Conservation (phyloP, 2,113 vertebrate genomes). For the Pycnonotus jocosus region DNA sequence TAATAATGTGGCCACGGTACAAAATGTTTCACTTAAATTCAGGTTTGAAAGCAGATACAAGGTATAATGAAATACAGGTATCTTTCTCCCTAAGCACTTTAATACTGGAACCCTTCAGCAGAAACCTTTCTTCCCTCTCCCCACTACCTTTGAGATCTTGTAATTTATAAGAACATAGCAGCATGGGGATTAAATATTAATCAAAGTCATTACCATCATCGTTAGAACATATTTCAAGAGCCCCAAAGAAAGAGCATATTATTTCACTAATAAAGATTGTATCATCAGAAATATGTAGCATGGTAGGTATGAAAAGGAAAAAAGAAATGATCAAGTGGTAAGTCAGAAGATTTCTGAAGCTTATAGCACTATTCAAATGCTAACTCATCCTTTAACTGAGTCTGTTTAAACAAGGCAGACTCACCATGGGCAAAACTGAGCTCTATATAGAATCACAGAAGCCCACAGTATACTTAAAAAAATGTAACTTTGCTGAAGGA, state of each 20-base stretch:
- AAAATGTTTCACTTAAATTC: background rate
- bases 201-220: constrained; percentile 45
- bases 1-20: background rate
- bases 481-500: background rate
- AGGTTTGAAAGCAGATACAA: background rate
- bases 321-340: background rate
- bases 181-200: constrained; percentile 58
- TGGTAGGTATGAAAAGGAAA: background rate
- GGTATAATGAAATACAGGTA: background rate
- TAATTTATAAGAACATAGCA: constrained; percentile 30
- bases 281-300: background rate
- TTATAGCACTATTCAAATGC: background rate
- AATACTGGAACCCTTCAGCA: background rate
- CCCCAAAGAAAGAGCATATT: constrained; percentile 27
- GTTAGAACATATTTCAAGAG: constrained; percentile 39
- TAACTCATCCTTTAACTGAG: background rate
- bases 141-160: constrained; percentile 10
- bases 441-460: background rate
- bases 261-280: constrained; percentile 40
- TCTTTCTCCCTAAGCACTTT: background rate
- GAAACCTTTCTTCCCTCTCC: background rate
- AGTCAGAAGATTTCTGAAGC: background rate
- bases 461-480: background rate
- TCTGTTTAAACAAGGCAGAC: background rate
- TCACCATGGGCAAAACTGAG: background rate